A percentile compares a stretch with the other conserved stretches of the same genome.
These are phyloP conservation scores for Agrochola lychnidis DNA, from an alignment of 2,888 invertebrate genomes.

Conservation along the genomic window DNA sequence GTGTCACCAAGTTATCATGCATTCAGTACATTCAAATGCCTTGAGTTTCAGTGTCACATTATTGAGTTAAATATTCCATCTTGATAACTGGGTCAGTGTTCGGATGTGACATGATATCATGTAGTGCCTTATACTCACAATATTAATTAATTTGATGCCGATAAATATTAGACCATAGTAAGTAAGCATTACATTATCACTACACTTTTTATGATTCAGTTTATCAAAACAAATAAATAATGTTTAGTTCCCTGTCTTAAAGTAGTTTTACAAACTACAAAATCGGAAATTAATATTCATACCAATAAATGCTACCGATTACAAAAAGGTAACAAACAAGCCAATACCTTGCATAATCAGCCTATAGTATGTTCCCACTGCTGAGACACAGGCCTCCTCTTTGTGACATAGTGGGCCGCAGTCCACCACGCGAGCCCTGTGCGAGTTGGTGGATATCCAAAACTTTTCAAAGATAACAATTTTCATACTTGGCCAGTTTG, in stretches of 20 bases:
- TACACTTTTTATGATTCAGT: neutral
- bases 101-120: slow-evolving; percentile 34
- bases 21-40: slow-evolving; percentile 18
- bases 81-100: slow-evolving; percentile 47
- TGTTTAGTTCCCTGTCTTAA: neutral
- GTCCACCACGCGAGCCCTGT: neutral
- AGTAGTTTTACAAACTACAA: neutral
- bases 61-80: slow-evolving; percentile 40
- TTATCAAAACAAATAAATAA: slow-evolving; percentile 4
- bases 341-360: too few relatives aligned
- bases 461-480: neutral
- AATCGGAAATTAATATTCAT: neutral
- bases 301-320: neutral
- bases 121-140: slow-evolving; percentile 9
- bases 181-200: slow-evolving; percentile 20
- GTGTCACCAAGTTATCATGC: slow-evolving; percentile 14
- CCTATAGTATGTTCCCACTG: neutral
- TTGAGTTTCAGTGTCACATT: slow-evolving; percentile 47
- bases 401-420: neutral
- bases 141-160: slow-evolving; percentile 23
- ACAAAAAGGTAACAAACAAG: neutral
- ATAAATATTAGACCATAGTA: slow-evolving; percentile 24
- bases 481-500: slow-evolving; percentile 8
- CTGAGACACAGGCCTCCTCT: neutral
- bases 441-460: too few relatives aligned